Base-by-base conservation (phyloP, 2,888 invertebrate species). In the Cryptocheilus praepositus region DNA sequence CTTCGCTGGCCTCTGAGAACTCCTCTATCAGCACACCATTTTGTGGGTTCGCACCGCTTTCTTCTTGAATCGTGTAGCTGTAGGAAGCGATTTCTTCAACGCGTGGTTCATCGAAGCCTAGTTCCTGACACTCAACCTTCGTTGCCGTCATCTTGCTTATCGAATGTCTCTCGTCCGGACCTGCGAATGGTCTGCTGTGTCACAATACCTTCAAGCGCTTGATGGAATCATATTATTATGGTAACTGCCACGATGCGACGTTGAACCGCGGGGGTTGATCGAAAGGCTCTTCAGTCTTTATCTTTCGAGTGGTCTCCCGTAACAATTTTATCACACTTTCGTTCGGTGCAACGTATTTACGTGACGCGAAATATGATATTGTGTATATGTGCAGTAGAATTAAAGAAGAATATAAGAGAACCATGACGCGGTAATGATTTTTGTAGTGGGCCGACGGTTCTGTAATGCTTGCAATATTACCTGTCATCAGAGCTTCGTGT, bases 91-190 rank as follows among this genome's bases (percentile, higher is more conserved):
- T 91, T 85, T 92, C 92, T 85, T 92, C 92, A 18, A 92, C 91
- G 83, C 90, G 90, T 28, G 92, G 89, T 3, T 91, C 90, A 68
- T 91, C 91, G 64, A 89, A 89, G 49, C 76, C 73, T 49, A 86
- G 79, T 81, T 91, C 91, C 79, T 92, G 92, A 81, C 91, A 92
- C 87, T 91, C 91, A 69, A 92, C 90, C 69, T 91, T 90, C 55
- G 91, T 91, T 61, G 92, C 90, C 60, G 90, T 92, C 91, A 92
- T 91, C 91, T 92, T 92, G 90, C 92, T 92, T 88, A 93, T 91
- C 77, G 91, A 91, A 88, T 91, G 93, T 81, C 91, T 91, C 90
- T 93, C 93, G 77, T 92, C 92, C 79, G 92, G 92, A 92, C 93
- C 93, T 93, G 86, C 67, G 86, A 85, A 88, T 72, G 80, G 79